These are phyloP conservation scores for Nemotelus pantherinus DNA, from an alignment of 2,888 invertebrate genomes.

Conservation along the genomic window DNA sequence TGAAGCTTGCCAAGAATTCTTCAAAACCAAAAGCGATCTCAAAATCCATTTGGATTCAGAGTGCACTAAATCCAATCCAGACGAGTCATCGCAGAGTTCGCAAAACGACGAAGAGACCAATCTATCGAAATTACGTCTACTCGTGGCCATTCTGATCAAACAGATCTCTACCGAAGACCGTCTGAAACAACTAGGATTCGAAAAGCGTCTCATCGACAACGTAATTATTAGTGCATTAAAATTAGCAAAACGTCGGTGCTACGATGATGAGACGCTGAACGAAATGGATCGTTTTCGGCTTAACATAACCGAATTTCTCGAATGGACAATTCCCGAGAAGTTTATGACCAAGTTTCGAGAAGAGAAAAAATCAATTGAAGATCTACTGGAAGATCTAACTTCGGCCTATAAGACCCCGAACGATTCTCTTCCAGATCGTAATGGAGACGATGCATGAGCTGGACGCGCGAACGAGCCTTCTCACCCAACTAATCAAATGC, in stretches of 20 bases:
- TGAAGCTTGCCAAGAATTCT: slow-evolving; percentile 75
- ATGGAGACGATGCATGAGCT: background rate
- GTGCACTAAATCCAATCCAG: slow-evolving; percentile 60
- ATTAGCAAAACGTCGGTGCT: slow-evolving; percentile 76
- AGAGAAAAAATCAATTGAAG: slow-evolving; percentile 80
- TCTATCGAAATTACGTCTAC: slow-evolving; percentile 79
- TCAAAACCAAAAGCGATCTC: slow-evolving; percentile 79
- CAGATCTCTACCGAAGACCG: slow-evolving; percentile 84
- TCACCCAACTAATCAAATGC: background rate
- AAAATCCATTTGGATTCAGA: slow-evolving; percentile 70
- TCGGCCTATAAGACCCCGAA: slow-evolving; percentile 14
- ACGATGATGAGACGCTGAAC: slow-evolving; percentile 68
- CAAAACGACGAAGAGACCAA: slow-evolving; percentile 63
- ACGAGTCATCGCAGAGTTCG: slow-evolving; percentile 31
- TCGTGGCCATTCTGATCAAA: slow-evolving; percentile 82
- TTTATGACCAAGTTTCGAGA: slow-evolving; percentile 80
- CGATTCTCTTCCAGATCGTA: background rate
- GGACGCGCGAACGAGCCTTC: background rate
- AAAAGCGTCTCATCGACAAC: slow-evolving; percentile 79
- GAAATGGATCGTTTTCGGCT: slow-evolving; percentile 74
- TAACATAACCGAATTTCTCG: slow-evolving; percentile 81
- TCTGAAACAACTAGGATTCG: slow-evolving; percentile 80
- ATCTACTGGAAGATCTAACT: slow-evolving; percentile 80
- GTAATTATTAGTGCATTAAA: slow-evolving; percentile 81
- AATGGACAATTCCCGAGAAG: slow-evolving; percentile 82